Conservation (phyloP, 35 echinoderm and acorn worm genomes). For the Eucidaris tribuloides region DNA sequence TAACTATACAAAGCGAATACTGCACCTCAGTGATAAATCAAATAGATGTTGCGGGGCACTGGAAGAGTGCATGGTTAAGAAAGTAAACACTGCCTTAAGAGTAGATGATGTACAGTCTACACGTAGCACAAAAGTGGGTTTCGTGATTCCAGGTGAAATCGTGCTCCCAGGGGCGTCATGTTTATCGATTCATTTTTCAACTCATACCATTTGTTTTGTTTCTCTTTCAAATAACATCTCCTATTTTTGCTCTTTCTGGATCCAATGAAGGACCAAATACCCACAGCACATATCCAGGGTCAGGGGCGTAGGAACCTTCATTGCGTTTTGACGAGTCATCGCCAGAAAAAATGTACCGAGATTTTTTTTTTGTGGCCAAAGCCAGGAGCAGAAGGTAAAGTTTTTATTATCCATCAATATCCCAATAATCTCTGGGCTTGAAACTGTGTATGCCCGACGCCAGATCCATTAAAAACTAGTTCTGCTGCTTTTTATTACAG, state of each 20-base stretch:
- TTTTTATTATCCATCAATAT: not conserved
- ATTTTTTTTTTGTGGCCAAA: not conserved
- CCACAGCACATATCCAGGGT: constrained; percentile 48
- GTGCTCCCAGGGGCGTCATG: too few relatives aligned
- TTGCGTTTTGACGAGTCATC: constrained; percentile 46
- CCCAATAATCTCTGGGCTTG: not conserved
- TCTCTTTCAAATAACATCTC: not conserved
- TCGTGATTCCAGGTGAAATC: not conserved
- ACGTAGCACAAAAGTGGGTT: too few relatives aligned
- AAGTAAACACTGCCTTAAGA: too few relatives aligned
- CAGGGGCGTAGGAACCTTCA: constrained; percentile 52
- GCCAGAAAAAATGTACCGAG: not conserved
- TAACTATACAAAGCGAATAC: too few relatives aligned
- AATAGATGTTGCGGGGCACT: too few relatives aligned
- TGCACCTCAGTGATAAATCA: too few relatives aligned
- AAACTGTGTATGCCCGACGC: not conserved
- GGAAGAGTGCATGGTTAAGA: too few relatives aligned
- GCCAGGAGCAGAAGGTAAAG: constrained; percentile 40
- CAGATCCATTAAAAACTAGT: not conserved
- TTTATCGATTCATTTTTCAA: not conserved
- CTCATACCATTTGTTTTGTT: not conserved
- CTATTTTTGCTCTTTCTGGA: not conserved
- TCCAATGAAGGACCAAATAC: constrained; percentile 45
- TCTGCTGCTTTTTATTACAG: not conserved
- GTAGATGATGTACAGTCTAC: too few relatives aligned